Evolutionary conservation across 2,888 invertebrate species (phyloP).

Genomic region (Hyposoter dolosus): DNA sequence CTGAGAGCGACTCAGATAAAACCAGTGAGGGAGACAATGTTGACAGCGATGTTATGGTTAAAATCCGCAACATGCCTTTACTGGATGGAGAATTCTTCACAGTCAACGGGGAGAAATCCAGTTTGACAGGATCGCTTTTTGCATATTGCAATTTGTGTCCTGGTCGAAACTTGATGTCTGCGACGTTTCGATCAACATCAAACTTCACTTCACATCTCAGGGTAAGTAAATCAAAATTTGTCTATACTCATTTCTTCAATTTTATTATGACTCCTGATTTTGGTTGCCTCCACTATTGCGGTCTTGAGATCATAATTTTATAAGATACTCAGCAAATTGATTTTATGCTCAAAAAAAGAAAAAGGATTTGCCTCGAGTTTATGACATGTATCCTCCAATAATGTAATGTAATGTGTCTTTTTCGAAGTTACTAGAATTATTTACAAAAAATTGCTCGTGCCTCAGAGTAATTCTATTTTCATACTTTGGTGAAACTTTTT

Average conservation of each 20-base stretch:
- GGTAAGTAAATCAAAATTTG: slow-evolving; percentile 13
- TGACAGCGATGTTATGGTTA: background rate
- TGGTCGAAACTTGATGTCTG: background rate
- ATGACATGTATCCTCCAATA: background rate
- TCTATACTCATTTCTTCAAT: background rate
- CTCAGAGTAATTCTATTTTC: background rate
- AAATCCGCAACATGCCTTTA: background rate
- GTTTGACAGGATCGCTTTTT: background rate
- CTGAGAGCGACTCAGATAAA: background rate
- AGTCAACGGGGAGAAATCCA: background rate
- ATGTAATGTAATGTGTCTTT: background rate
- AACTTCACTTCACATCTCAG: slow-evolving; percentile 22
- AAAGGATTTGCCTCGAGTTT: background rate
- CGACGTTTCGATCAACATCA: slow-evolving; percentile 17
- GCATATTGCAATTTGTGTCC: slow-evolving; percentile 13
- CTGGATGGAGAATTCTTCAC: slow-evolving; percentile 21
- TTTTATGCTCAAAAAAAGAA: background rate
- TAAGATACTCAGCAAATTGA: background rate
- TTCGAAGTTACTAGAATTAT: background rate
- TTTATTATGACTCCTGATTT: slow-evolving; percentile 11
- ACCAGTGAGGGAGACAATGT: background rate
- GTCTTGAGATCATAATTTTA: background rate
- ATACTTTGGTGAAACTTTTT: background rate
- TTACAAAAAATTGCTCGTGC: background rate
- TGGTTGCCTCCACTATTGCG: background rate